phyloP scores from a whole-genome alignment of 2,888 invertebrate species.

The Harpalus rubripes region DNA sequence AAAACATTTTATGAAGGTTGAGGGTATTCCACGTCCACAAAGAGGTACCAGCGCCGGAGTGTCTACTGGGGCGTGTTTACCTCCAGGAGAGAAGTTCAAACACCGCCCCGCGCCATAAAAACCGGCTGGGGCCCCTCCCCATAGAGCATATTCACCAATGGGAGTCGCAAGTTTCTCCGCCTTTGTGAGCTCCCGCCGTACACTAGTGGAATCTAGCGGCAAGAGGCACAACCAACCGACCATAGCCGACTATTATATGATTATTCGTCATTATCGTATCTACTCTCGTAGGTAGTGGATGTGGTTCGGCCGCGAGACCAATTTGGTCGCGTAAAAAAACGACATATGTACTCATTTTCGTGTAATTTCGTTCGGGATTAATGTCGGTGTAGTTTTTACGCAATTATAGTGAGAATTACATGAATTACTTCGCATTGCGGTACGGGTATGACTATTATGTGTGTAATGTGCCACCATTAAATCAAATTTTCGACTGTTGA shows the following conservation, averaged over 20 bases:
- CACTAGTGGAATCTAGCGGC: slow-evolving; percentile 76
- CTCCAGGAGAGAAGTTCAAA: slow-evolving; percentile 68
- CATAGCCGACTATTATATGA: slow-evolving; percentile 78
- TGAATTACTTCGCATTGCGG: slow-evolving; percentile 73
- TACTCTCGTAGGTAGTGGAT: slow-evolving; percentile 79
- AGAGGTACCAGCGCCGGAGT: slow-evolving; percentile 74
- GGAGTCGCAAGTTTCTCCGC: slow-evolving; percentile 70
- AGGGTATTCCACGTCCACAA: slow-evolving; percentile 22
- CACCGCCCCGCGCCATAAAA: slow-evolving; percentile 72
- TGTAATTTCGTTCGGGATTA: slow-evolving; percentile 78
- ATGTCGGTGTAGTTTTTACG: slow-evolving; percentile 77
- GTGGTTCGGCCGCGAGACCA: slow-evolving; percentile 75
- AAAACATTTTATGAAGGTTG: slow-evolving; percentile 54
- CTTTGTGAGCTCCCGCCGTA: slow-evolving; percentile 72
- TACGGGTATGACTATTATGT: slow-evolving; percentile 64
- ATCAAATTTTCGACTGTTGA: slow-evolving; percentile 60
- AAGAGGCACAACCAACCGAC: slow-evolving; percentile 74
- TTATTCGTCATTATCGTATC: slow-evolving; percentile 79
- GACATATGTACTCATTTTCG: slow-evolving; percentile 77
- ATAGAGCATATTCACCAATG: slow-evolving; percentile 72
- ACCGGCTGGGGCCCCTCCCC: slow-evolving; percentile 72
- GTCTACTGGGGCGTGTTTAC: slow-evolving; percentile 75
- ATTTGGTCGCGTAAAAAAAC: slow-evolving; percentile 77
- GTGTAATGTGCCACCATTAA: slow-evolving; percentile 66
- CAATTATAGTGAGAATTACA: slow-evolving; percentile 78